These are phyloP conservation scores for Pachydiplax longipennis DNA, from an alignment of 2,888 invertebrate species.

Conservation along the genomic window DNA sequence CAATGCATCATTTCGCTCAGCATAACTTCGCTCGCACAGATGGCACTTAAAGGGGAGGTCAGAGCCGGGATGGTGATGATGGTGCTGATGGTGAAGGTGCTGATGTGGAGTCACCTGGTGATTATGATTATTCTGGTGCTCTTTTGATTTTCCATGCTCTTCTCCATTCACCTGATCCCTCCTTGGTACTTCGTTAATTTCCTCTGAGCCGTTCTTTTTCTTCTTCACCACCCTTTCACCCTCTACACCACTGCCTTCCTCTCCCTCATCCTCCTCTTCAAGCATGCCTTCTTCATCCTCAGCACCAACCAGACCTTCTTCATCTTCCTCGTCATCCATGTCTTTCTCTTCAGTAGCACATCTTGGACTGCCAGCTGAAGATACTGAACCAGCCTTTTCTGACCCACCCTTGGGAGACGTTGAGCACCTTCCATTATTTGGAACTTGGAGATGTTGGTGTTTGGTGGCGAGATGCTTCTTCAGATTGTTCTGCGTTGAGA, in stretches of 20 bases:
- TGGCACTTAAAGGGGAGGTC: conserved; percentile 91
- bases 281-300: conserved; percentile 60
- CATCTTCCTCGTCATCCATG: conserved; percentile 73
- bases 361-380: conserved; percentile 8
- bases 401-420: not conserved
- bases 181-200: not conserved
- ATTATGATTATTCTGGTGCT: conserved; percentile 46
- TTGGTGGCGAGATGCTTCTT: conserved; percentile 79
- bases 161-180: not conserved
- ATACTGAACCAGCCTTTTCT: not conserved
- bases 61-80: conserved; percentile 55
- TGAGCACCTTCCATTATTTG: not conserved
- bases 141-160: not conserved
- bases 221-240: not conserved
- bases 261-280: conserved; percentile 62
- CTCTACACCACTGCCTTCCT: conserved; percentile 73
- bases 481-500: conserved; percentile 79
- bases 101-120: conserved; percentile 55
- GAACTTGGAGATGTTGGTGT: conserved; percentile 62
- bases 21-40: conserved; percentile 87
- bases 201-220: not conserved
- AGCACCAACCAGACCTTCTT: conserved; percentile 71
- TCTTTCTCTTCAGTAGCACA: conserved; percentile 55
- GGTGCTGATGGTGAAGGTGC: conserved; percentile 51
- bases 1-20: conserved; percentile 79